phyloP scores from a whole-genome alignment of 2,888 invertebrate species.

The Lepidochitona cinerea region DNA sequence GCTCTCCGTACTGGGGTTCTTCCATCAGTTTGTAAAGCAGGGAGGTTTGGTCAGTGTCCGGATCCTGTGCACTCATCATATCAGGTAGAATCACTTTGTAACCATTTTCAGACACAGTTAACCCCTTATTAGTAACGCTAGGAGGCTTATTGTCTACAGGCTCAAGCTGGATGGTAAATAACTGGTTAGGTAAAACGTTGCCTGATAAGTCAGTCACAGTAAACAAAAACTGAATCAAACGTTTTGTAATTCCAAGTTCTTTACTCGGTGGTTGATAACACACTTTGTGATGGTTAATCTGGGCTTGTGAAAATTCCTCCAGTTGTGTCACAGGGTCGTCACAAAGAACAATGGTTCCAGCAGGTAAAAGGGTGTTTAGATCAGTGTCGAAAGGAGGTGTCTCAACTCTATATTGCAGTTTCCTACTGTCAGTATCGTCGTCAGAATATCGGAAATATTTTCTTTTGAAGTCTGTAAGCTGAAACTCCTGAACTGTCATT shows the following conservation, averaged over 20 bases:
- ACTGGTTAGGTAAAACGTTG: slow-evolving; percentile 61
- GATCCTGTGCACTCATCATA: slow-evolving; percentile 61
- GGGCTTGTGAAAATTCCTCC: slow-evolving; percentile 63
- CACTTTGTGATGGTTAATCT: slow-evolving; percentile 69
- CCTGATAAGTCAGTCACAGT: slow-evolving; percentile 65
- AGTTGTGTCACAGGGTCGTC: slow-evolving; percentile 52
- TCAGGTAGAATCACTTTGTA: slow-evolving; percentile 53
- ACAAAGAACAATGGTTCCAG: slow-evolving; percentile 61
- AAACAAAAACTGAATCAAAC: slow-evolving; percentile 66
- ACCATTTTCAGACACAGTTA: slow-evolving; percentile 61
- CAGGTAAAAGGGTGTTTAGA: slow-evolving; percentile 49
- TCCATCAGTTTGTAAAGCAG: slow-evolving; percentile 54
- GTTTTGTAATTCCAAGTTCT: slow-evolving; percentile 65
- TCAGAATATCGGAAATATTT: slow-evolving; percentile 61
- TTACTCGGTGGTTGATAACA: slow-evolving; percentile 65
- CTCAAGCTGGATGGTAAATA: slow-evolving; percentile 61
- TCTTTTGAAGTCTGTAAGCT: slow-evolving; percentile 57
- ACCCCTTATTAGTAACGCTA: slow-evolving; percentile 56
- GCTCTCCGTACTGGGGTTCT: slow-evolving; percentile 57
- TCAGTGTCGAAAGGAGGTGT: slow-evolving; percentile 63
- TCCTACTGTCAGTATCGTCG: slow-evolving; percentile 58
- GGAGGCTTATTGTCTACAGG: slow-evolving; percentile 70
- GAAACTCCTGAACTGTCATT: slow-evolving; percentile 64
- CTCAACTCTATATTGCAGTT: slow-evolving; percentile 54
- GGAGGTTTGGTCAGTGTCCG: slow-evolving; percentile 59